Conservation (phyloP, 2,888 invertebrate species). For the Tineola bisselliella region DNA sequence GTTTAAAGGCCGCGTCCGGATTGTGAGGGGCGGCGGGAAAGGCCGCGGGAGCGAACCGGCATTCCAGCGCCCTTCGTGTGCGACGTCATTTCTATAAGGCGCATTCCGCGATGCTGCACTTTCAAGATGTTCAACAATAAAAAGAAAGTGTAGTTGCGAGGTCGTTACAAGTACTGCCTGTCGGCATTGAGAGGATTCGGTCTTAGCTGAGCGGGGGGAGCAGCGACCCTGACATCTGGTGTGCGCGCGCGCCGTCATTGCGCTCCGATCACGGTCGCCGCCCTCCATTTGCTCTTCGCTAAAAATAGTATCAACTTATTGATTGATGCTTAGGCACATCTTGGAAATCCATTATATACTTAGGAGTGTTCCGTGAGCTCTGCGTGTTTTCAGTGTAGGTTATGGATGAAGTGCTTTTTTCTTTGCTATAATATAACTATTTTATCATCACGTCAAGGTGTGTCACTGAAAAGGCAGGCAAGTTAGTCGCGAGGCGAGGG, state of each 20-base stretch:
- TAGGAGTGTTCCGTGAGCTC: neutral
- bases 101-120: conserved; percentile 37
- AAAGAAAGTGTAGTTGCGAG: conserved; percentile 30
- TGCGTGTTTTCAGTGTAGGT: neutral
- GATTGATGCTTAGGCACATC: conserved; percentile 28
- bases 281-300: conserved; percentile 39
- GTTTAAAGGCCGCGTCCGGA: conserved; percentile 66
- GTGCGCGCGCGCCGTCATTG: conserved; percentile 28
- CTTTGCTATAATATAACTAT: neutral
- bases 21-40: conserved; percentile 47
- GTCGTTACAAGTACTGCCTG: conserved; percentile 21
- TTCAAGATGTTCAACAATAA: conserved; percentile 20
- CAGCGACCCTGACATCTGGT: conserved; percentile 42
- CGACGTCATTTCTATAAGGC: conserved; percentile 20
- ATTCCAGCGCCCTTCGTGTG: conserved; percentile 40
- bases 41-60: conserved; percentile 44
- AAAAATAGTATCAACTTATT: conserved; percentile 46
- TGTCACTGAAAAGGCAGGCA: conserved; percentile 21
- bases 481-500: conserved; percentile 41
- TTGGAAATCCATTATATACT: conserved; percentile 21
- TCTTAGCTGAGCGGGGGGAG: conserved; percentile 19
- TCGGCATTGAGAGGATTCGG: conserved; percentile 13
- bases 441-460: neutral
- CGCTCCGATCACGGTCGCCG: conserved; percentile 47
- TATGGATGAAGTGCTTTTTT: neutral